These are phyloP conservation scores for Misgurnus anguillicaudatus DNA, from an alignment of 2,113 vertebrate genomes.

Conservation along the genomic window DNA sequence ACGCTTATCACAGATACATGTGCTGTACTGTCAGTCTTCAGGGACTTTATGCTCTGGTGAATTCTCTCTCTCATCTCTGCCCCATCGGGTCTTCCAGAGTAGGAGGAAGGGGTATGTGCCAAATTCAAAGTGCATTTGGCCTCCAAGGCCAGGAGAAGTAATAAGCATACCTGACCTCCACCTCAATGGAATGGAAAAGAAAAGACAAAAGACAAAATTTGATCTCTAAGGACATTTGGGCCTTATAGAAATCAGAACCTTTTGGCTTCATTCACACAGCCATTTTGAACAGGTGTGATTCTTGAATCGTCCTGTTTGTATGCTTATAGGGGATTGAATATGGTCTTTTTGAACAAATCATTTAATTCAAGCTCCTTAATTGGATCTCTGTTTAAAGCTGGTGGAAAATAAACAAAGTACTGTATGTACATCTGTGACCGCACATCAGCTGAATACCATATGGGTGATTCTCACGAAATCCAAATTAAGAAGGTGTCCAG, in stretches of 20 bases:
- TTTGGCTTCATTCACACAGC: neutral
- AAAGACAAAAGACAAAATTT: neutral
- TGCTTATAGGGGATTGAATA: no score
- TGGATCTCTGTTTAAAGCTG: no score
- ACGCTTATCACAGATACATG: slow-evolving; percentile 38
- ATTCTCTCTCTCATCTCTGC: slow-evolving; percentile 46
- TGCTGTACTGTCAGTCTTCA: slow-evolving; percentile 20
- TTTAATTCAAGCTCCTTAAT: no score
- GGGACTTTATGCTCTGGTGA: slow-evolving; percentile 40
- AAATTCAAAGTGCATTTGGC: slow-evolving; percentile 30
- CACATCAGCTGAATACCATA: no score
- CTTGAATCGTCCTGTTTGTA: neutral
- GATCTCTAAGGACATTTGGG: neutral
- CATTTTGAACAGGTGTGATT: neutral
- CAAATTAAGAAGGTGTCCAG: no score
- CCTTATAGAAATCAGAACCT: neutral
- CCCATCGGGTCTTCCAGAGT: slow-evolving; percentile 46
- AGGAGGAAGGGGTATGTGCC: slow-evolving; percentile 28
- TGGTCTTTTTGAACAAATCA: no score
- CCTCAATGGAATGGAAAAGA: slow-evolving; percentile 9
- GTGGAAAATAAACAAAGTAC: no score
- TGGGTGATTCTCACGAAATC: no score
- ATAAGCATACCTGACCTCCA: slow-evolving; percentile 21
- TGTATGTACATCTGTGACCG: no score
- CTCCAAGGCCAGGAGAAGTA: slow-evolving; percentile 4